phyloP scores from a whole-genome alignment of 2,888 invertebrate genomes.

The Euspilapteryx auroguttella region DNA sequence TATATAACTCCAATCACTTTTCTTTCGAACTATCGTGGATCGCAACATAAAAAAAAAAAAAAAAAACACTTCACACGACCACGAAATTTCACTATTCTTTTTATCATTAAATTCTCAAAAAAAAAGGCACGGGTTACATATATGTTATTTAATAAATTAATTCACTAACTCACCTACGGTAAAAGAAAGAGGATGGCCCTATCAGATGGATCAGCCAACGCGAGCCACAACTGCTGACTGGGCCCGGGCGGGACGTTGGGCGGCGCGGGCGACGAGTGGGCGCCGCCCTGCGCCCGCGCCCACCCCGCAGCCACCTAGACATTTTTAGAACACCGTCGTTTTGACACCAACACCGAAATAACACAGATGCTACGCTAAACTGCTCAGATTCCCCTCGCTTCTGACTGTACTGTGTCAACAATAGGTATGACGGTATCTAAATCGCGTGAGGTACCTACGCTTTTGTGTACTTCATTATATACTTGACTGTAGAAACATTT shows the following conservation, averaged over 20 bases:
- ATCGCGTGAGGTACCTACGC: too few species aligned
- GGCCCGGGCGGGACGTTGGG: conserved; percentile 52
- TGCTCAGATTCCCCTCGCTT: conserved; percentile 17
- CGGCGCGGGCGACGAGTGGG: conserved; percentile 46
- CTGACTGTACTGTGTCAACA: neutral
- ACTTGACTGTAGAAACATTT: too few species aligned
- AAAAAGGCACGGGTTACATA: too few species aligned
- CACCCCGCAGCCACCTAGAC: conserved; percentile 23
- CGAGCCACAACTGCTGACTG: conserved; percentile 60
- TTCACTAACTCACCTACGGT: conserved; percentile 50
- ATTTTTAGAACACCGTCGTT: conserved; percentile 58
- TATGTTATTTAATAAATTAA: conserved; percentile 8
- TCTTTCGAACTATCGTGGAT: too few species aligned
- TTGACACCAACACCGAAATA: conserved; percentile 60
- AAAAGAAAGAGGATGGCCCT: conserved; percentile 55
- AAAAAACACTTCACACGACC: too few species aligned
- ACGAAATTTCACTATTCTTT: too few species aligned
- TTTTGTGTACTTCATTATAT: too few species aligned
- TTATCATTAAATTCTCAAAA: too few species aligned
- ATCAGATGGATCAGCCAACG: conserved; percentile 67
- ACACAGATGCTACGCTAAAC: conserved; percentile 35
- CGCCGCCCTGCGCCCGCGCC: conserved; percentile 16
- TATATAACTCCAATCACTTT: too few species aligned
- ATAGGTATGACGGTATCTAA: neutral
- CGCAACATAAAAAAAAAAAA: too few species aligned